Base-by-base conservation (phyloP, 35 echinoderm and acorn worm genomes). In the Chiridota heheva region DNA sequence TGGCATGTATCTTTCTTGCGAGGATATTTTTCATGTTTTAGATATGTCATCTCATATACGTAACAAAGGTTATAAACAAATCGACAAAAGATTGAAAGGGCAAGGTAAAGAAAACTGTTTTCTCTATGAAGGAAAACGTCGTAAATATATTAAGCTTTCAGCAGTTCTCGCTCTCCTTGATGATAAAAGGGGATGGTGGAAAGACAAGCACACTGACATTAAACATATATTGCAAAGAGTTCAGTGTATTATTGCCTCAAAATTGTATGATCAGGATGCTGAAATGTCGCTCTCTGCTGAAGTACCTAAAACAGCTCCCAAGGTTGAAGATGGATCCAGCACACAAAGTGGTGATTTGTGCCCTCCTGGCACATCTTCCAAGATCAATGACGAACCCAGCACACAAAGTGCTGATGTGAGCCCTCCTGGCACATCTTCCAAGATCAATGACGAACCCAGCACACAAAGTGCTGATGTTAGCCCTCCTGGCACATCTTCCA, bases 101-200 rank as follows among this genome's bases (percentile, higher is more conserved):
- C 37, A 33, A 2, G 33, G 32, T n/a, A 10, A 57, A 57, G 53
- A 77, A 6, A 57, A 53, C 35, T 77, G 73, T 58, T 77, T 77
- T 46, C 31, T 77, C 1, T 77, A 34, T 58, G 73, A 57, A 57
- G 46, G 42, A 40, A 77, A 77, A 77, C 53, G 47, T 38, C 45
- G 73, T 34, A 77, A 58, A 30, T 77, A 24, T 32, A 77, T 77
- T 28, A 77, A 15, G 31, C 16, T 77, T 18, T 10, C 53, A 34
- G 46, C 73, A 10, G 48, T 77, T 26, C 32, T 57, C 0, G 0
- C 32, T 0, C 33, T 58, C 38, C 45, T 77, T 3, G 30, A 72
- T 72, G 15, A 39, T 44, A 13, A 72, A 72, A 72, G 35, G 15
- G 69, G 40, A 45, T 72, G 69, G 69, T 72, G 69, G 69, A 72